Evolutionary conservation across 2,797 vertebrate species (phyloP).

Genomic region (Peromyscus nudipes): DNA sequence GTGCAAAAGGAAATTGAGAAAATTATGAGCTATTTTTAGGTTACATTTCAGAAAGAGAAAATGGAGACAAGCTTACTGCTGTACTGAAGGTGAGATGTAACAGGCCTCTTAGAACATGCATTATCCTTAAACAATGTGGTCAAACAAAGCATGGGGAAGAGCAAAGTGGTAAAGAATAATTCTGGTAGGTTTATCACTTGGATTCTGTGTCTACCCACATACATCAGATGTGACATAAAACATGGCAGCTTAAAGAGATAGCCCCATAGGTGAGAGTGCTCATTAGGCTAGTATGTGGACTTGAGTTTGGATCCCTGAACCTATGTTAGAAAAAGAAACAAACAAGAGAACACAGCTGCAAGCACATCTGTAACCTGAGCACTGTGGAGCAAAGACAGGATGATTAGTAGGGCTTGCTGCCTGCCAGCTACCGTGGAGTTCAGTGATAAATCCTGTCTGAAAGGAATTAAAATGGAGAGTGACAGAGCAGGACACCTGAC

Average conservation of each 20-base stretch:
- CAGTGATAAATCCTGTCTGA: neutral
- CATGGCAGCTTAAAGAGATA: neutral
- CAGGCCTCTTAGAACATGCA: accelerated
- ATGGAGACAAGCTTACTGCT: neutral
- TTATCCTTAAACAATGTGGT: neutral
- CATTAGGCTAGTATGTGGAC: neutral
- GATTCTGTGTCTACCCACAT: accelerated
- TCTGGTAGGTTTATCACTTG: neutral
- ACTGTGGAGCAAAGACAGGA: neutral
- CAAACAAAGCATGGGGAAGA: neutral
- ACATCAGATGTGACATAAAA: neutral
- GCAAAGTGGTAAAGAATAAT: neutral
- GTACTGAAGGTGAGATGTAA: neutral
- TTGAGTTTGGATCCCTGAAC: neutral
- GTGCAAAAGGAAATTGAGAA: neutral
- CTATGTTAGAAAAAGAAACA: neutral
- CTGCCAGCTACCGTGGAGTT: neutral
- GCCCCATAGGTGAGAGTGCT: neutral
- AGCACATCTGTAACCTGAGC: neutral
- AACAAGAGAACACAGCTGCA: neutral
- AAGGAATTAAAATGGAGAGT: neutral
- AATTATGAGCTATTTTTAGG: neutral
- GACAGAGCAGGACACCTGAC: neutral
- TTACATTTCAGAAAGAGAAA: neutral
- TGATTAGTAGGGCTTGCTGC: neutral